Evolutionary conservation across 2,797 vertebrate genomes (phyloP).

Genomic region (Psittacula derbiana): DNA sequence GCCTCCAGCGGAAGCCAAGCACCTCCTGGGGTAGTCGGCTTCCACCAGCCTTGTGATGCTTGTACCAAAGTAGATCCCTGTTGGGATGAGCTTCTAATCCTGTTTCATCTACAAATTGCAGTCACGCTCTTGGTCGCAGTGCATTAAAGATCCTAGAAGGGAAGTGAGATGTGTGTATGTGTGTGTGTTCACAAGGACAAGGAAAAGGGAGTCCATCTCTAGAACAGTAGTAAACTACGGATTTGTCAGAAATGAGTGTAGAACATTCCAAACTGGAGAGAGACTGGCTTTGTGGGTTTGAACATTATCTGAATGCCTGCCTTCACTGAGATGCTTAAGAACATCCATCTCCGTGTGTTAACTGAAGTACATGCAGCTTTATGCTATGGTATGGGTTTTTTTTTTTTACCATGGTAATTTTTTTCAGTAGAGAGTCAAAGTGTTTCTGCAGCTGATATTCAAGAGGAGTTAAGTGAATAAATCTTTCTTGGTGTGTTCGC

Average conservation of each 20-base stretch:
- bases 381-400: background rate
- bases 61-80: too few relatives aligned
- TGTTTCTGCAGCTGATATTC: background rate
- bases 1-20: background rate
- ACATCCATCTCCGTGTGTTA: rapidly evolving
- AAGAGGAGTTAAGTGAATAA: background rate
- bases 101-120: background rate
- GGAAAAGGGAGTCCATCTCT: background rate
- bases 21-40: background rate
- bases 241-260: background rate
- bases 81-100: background rate
- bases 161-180: background rate
- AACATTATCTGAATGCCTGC: background rate
- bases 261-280: background rate
- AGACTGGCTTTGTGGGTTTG: background rate
- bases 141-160: background rate
- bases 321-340: background rate
- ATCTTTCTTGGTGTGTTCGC: background rate
- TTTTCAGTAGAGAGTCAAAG: background rate
- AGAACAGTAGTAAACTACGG: background rate
- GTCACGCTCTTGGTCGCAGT: background rate
- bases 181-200: background rate
- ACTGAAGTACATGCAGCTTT: background rate
- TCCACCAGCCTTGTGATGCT: background rate
- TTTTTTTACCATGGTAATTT: background rate